A percentile compares a stretch with the other conserved stretches of the same genome.
Conservation (phyloP, 2,888 invertebrate species). For the Microplitis manilae region DNA sequence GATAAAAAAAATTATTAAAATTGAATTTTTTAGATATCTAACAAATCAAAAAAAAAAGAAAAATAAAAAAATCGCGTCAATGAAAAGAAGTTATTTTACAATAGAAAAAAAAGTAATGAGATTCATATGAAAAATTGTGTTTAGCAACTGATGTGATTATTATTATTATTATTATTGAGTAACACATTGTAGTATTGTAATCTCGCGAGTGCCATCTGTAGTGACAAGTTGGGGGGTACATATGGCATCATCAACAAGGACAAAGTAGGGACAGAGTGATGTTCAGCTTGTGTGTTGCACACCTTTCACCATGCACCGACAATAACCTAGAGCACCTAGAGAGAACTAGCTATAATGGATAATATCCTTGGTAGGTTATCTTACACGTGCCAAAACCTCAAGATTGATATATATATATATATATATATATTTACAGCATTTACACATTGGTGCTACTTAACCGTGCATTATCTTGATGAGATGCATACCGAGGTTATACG, state of each 20-base stretch:
- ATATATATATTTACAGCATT: background rate
- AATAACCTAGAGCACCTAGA: too few species aligned
- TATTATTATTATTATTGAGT: background rate
- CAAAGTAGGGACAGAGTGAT: background rate
- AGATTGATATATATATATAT: constrained; percentile 1
- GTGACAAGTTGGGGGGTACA: background rate
- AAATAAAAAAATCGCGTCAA: too few species aligned
- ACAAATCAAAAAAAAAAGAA: too few species aligned
- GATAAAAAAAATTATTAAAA: too few species aligned
- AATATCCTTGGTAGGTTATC: background rate
- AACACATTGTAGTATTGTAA: background rate
- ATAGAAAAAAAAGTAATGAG: background rate
- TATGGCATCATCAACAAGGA: background rate
- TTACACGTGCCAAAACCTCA: background rate
- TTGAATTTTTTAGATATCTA: too few species aligned
- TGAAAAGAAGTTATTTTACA: too few species aligned
- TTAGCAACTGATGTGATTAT: background rate
- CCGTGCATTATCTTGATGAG: background rate
- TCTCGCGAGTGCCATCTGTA: background rate
- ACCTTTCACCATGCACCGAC: background rate
- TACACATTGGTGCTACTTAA: background rate
- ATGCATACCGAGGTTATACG: background rate
- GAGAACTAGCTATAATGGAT: background rate
- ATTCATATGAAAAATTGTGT: background rate
- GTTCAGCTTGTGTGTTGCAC: background rate